Evolutionary conservation across 2,888 invertebrate species (phyloP), one percentile per base, ranked within the genome.

Genomic region (Antheraea yamamai): DNA sequence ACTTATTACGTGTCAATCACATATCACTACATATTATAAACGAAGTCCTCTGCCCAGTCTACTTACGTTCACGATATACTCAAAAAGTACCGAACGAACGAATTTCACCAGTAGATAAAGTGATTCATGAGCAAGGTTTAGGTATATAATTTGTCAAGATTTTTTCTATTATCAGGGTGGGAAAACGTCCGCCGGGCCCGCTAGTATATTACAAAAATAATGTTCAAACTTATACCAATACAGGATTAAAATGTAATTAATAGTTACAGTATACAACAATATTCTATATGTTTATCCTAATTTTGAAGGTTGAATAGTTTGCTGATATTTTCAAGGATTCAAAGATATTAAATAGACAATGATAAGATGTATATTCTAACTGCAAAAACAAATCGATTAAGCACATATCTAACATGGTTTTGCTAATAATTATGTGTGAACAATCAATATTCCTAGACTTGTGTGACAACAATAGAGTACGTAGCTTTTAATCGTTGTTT

Each of bases 381-480:
- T 39, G 39, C 70, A 70, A 70, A 70, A 70, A 70, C 70, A 70
- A 70, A 70, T 70, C 70, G 70, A 70, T 70, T 70, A 70, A 39
- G 70, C 70, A 70, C 23, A 70, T 70, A 70, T 39, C 39, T 70
- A 70, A 73, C 61, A 35, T 64, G 23, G 64, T 23, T 64, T 64
- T 73, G 64, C 64, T 64, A 64, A 64, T 64, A 64, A 64, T 39
- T 73, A 73, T 73, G 73, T 73, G 66, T 66, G 74, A 66, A 51
- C 47, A 47, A 66, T 66, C 66, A 73, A 70, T 39, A 70, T 39
- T 70, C 70, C 39, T 70, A 70, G 70, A 70, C 39, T 39, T 20
- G 39, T 70, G 10, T 39, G 70, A 70, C 70, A 68, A 68, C 68
- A 70, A 70, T 70, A 70, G 70, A 70, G 16, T n/a, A 70, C 35